These are phyloP conservation scores for Pteromalus puparum DNA, from an alignment of 1,140 invertebrate species.

Conservation along the genomic window DNA sequence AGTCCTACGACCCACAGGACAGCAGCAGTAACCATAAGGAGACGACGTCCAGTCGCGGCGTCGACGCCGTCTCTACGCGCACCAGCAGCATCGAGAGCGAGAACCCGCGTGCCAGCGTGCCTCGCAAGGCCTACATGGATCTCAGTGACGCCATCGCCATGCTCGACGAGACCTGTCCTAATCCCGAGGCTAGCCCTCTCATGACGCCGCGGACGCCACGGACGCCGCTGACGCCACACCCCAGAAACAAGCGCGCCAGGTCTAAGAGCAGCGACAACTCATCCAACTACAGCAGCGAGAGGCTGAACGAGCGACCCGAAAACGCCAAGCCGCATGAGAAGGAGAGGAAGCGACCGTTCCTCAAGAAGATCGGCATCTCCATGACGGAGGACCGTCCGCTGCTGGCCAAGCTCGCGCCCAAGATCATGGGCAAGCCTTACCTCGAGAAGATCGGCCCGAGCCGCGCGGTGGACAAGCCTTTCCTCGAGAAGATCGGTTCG, in stretches of 20 bases:
- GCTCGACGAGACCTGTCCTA: constrained; percentile 72
- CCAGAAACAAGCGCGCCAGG: constrained; percentile 66
- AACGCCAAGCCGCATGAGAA: constrained; percentile 59
- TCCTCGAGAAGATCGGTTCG: constrained; percentile 70
- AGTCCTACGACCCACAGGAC: constrained; percentile 49
- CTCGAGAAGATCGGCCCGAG: constrained; percentile 71
- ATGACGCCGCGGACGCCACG: constrained; percentile 68
- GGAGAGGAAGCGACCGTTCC: constrained; percentile 68
- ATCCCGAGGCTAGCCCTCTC: constrained; percentile 67
- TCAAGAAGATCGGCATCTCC: constrained; percentile 71
- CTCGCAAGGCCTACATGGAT: constrained; percentile 71
- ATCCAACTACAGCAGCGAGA: constrained; percentile 70
- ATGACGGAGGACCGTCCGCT: constrained; percentile 72
- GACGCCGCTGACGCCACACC: constrained; percentile 67
- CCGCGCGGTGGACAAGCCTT: constrained; percentile 69
- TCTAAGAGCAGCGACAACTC: constrained; percentile 74
- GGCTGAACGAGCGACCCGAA: constrained; percentile 62
- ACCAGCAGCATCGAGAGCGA: constrained; percentile 67
- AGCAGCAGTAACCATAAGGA: background rate
- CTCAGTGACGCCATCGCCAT: constrained; percentile 69
- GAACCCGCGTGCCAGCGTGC: constrained; percentile 22
- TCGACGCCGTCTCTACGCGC: constrained; percentile 63
- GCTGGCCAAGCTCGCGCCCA: constrained; percentile 65
- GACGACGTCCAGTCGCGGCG: background rate
- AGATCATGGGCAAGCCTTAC: constrained; percentile 71